Percentiles rank a stretch among this genome's conserved stretches.
Conservation (phyloP, 2,113 vertebrate species). For the Eolophus roseicapilla region DNA sequence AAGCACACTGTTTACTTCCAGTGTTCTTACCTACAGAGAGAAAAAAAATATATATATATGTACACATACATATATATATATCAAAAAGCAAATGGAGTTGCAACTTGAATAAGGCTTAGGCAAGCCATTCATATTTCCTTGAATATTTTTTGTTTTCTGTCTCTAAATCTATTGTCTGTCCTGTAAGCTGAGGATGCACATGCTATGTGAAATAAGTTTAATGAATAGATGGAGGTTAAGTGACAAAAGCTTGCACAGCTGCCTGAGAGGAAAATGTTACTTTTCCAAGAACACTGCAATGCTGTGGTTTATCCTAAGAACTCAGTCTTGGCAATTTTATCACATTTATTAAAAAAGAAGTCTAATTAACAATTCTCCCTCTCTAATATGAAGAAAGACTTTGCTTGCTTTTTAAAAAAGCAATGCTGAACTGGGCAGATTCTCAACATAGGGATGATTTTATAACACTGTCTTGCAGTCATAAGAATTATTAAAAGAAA, state of each 20-base stretch:
- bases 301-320: neutral
- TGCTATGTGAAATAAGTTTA: neutral
- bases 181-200: slow-evolving; percentile 7
- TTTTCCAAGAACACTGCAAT: slow-evolving; percentile 11
- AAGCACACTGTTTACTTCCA: neutral
- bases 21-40: neutral
- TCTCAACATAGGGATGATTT: neutral
- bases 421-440: neutral
- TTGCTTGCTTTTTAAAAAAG: neutral
- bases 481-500: slow-evolving; percentile 24
- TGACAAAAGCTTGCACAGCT: slow-evolving; percentile 26
- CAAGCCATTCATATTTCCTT: neutral
- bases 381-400: neutral
- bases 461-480: neutral
- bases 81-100: neutral
- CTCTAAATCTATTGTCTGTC: neutral
- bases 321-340: neutral
- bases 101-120: neutral
- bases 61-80: neutral
- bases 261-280: neutral
- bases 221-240: slow-evolving; percentile 24
- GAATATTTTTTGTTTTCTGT: slow-evolving; percentile 13
- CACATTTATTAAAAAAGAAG: neutral
- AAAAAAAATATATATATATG: neutral
- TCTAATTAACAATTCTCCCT: neutral